A percentile compares a stretch with the other conserved stretches of the same genome.
Conservation (phyloP, 2,113 vertebrate species). For the Lagenorhynchus albirostris region DNA sequence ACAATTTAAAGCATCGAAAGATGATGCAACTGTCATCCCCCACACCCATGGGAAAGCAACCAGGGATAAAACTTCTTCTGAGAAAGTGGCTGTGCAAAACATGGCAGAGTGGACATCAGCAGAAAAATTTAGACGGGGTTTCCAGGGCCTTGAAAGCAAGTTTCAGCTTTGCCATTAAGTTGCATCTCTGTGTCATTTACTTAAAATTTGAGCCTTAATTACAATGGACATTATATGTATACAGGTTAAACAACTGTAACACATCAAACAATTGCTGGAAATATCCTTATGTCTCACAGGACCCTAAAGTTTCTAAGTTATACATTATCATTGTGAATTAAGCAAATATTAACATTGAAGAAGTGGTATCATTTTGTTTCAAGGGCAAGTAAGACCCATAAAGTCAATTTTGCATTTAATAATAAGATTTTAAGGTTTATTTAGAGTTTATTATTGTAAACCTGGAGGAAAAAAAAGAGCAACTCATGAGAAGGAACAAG, state of each 20-base stretch:
- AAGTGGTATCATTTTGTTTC: neutral
- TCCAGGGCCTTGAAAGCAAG: neutral
- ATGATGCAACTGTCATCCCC: too few species aligned
- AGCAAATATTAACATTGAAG: neutral
- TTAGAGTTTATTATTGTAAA: neutral
- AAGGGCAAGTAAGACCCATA: neutral
- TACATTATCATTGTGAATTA: neutral
- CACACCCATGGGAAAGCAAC: neutral
- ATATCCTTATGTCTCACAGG: neutral
- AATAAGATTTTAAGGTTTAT: neutral
- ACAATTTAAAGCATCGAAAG: neutral
- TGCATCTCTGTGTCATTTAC: neutral
- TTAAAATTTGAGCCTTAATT: constrained; percentile 15
- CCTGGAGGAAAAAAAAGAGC: neutral
- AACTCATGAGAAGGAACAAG: neutral
- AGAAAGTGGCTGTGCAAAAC: neutral
- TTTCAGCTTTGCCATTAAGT: neutral
- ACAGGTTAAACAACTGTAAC: neutral
- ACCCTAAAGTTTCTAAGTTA: neutral
- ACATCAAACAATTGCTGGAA: neutral
- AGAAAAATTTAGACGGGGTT: neutral
- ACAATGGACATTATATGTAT: neutral
- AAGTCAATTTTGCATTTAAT: neutral
- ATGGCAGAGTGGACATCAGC: neutral
- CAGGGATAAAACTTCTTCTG: neutral